Evolutionary conservation across 2,888 invertebrate genomes (phyloP).

Genomic region (Steromphala cineraria): DNA sequence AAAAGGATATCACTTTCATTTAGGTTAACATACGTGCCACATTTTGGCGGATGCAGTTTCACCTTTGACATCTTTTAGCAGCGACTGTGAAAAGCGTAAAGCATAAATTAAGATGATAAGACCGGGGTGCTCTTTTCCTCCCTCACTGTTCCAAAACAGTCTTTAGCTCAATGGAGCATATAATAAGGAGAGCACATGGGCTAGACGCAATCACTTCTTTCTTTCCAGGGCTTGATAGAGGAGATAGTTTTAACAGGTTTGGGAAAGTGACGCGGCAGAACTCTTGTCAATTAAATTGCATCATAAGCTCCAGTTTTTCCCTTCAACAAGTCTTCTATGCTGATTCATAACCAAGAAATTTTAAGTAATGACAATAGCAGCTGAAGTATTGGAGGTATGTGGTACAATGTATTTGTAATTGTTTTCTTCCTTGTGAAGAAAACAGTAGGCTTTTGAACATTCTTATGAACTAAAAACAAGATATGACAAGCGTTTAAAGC

Average conservation of each 20-base stretch:
- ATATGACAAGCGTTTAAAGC: too few species aligned
- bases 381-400: not conserved
- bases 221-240: not conserved
- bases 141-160: not conserved
- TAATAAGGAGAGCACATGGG: slow-evolving; percentile 1
- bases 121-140: not conserved
- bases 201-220: not conserved
- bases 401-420: too few species aligned
- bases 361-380: not conserved
- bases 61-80: not conserved
- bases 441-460: too few species aligned
- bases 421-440: too few species aligned
- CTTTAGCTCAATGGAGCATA: slow-evolving; percentile 18
- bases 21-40: too few species aligned
- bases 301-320: not conserved
- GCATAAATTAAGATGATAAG: not conserved
- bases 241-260: slow-evolving; percentile 11
- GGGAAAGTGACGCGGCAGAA: not conserved
- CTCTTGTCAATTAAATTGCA: slow-evolving; percentile 11
- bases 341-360: not conserved
- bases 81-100: not conserved
- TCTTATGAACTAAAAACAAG: too few species aligned
- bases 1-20: too few species aligned
- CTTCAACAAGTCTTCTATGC: not conserved
- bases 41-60: too few species aligned